Evolutionary conservation across 2,888 invertebrate genomes (phyloP).

Genomic region (Mimas tiliae): DNA sequence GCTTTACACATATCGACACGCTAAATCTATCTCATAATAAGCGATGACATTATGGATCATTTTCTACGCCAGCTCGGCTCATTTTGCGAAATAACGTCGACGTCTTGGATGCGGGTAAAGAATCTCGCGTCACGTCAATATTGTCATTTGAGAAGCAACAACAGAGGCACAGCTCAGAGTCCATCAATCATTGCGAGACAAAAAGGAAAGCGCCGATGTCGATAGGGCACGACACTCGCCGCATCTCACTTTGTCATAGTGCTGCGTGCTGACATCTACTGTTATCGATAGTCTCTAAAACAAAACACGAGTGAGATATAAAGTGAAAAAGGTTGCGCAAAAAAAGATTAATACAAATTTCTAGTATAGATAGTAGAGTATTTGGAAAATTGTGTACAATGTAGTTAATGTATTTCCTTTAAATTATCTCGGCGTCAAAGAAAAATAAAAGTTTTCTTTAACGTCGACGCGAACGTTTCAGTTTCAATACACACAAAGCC

Average conservation of each 20-base stretch:
- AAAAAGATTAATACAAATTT: slow-evolving; percentile 11
- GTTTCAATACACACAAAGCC: slow-evolving; percentile 29
- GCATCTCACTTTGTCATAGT: slow-evolving; percentile 60
- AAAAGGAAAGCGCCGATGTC: slow-evolving; percentile 63
- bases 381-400: not conserved
- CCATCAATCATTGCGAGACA: slow-evolving; percentile 73
- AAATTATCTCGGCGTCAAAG: not conserved
- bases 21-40: slow-evolving; percentile 27
- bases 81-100: slow-evolving; percentile 32
- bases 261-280: slow-evolving; percentile 40
- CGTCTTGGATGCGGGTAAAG: slow-evolving; percentile 40
- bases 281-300: slow-evolving; percentile 33
- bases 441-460: not conserved
- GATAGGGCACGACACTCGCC: slow-evolving; percentile 65
- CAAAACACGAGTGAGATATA: slow-evolving; percentile 2
- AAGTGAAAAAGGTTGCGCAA: not conserved
- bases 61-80: slow-evolving; percentile 29
- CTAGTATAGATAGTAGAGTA: not conserved
- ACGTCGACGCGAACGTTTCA: slow-evolving; percentile 28
- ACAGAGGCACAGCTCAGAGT: slow-evolving; percentile 46
- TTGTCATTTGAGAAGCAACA: slow-evolving; percentile 55
- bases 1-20: slow-evolving; percentile 20
- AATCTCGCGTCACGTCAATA: slow-evolving; percentile 54
- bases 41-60: slow-evolving; percentile 37
- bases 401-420: not conserved